These are phyloP conservation scores for Drosophila takahashii DNA, from an alignment of 1,140 invertebrate genomes.

Conservation along the genomic window DNA sequence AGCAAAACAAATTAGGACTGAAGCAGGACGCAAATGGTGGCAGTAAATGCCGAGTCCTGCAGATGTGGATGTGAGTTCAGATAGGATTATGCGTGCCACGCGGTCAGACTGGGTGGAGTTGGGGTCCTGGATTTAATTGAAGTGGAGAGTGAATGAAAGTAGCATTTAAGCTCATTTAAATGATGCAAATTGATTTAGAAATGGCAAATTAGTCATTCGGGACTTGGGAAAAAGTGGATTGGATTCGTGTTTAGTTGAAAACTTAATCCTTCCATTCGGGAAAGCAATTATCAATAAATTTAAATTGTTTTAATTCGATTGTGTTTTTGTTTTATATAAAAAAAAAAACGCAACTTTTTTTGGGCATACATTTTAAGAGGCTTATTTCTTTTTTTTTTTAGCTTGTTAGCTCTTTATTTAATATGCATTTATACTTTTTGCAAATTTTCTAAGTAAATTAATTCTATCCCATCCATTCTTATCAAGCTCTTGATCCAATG, in stretches of 20 bases:
- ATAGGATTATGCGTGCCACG: conserved; percentile 48
- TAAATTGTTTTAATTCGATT: no score
- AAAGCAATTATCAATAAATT: no score
- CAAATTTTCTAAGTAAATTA: conserved; percentile 25
- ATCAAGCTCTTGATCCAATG: no score
- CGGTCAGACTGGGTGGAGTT: conserved; percentile 39
- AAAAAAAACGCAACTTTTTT: no score
- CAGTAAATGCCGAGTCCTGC: conserved; percentile 25
- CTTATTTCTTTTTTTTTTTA: no score
- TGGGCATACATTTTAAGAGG: no score
- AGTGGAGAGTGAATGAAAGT: conserved; percentile 8
- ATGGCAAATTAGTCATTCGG: conserved; percentile 29
- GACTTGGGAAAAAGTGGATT: neutral
- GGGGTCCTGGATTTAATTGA: conserved; percentile 9
- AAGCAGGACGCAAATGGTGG: conserved; percentile 31
- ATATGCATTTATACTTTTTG: conserved; percentile 25
- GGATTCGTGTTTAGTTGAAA: neutral
- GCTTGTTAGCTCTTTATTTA: no score
- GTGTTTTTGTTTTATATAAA: no score
- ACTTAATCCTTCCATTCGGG: neutral
- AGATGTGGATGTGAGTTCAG: neutral
- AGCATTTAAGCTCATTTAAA: conserved; percentile 46
- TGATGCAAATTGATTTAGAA: conserved; percentile 28
- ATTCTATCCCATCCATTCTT: no score
- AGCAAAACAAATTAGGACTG: conserved; percentile 34